These are phyloP conservation scores for Gila orcuttii DNA, from an alignment of 2,113 vertebrate species.

Conservation along the genomic window DNA sequence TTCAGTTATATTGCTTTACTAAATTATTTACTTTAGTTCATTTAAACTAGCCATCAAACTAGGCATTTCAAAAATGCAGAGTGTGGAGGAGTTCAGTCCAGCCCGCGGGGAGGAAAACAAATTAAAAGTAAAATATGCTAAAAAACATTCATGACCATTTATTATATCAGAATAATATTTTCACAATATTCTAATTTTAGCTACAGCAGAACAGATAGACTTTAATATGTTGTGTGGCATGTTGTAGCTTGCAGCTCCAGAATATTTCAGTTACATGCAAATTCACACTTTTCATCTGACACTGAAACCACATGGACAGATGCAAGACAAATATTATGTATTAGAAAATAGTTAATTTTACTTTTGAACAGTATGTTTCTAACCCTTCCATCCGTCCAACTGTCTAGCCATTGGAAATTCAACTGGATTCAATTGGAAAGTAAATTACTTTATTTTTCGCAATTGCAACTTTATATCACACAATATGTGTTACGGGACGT, in stretches of 20 bases:
- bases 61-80: not conserved
- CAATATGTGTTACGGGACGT: too few species aligned
- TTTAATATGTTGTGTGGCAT: not conserved
- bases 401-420: too few species aligned
- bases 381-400: not conserved
- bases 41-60: not conserved
- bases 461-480: not conserved
- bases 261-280: not conserved
- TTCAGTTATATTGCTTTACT: not conserved
- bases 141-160: conserved; percentile 13
- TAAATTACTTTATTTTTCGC: not conserved
- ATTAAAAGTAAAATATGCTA: conserved; percentile 5
- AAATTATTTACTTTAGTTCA: not conserved
- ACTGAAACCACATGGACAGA: not conserved
- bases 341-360: not conserved
- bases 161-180: conserved; percentile 21
- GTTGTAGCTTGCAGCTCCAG: not conserved
- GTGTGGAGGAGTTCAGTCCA: not conserved
- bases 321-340: not conserved
- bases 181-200: conserved; percentile 2
- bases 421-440: too few species aligned
- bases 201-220: not conserved
- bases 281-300: not conserved
- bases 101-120: not conserved
- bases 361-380: not conserved